These are phyloP conservation scores for Triplophysa dalaica DNA, from an alignment of 2,113 vertebrate species.

Conservation along the genomic window DNA sequence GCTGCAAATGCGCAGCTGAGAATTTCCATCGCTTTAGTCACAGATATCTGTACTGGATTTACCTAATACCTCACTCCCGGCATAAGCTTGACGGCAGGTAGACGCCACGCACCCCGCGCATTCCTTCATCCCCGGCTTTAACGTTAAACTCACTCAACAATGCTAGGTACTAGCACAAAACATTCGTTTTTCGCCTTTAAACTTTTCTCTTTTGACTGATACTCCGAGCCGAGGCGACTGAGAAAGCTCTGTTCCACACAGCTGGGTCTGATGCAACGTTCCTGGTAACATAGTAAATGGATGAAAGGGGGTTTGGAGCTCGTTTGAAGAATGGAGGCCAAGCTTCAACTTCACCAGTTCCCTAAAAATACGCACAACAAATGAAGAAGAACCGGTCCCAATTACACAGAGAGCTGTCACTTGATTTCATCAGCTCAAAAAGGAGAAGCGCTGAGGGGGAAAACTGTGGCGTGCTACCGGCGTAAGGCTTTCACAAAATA, in stretches of 20 bases:
- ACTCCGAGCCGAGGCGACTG: background rate
- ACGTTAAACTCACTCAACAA: slow-evolving; percentile 14
- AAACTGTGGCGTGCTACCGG: background rate
- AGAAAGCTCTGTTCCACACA: slow-evolving; percentile 3
- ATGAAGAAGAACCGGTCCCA: background rate
- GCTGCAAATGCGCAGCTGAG: slow-evolving; percentile 38
- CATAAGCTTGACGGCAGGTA: slow-evolving; percentile 36
- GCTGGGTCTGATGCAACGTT: slow-evolving; percentile 45
- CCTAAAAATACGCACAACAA: slow-evolving; percentile 28
- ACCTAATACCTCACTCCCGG: slow-evolving; percentile 36
- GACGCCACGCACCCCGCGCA: background rate
- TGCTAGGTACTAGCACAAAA: slow-evolving; percentile 28
- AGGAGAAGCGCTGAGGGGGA: background rate
- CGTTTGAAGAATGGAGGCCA: slow-evolving; percentile 27
- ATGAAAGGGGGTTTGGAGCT: slow-evolving; percentile 26
- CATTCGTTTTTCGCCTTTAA: background rate
- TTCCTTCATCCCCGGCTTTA: slow-evolving; percentile 12
- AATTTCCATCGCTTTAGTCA: slow-evolving; percentile 34
- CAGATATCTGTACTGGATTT: slow-evolving; percentile 41
- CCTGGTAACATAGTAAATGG: slow-evolving; percentile 28
- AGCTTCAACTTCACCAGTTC: slow-evolving; percentile 26
- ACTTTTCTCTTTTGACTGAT: slow-evolving; percentile 10
- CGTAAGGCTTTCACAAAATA: background rate
- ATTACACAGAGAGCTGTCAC: slow-evolving; percentile 26
- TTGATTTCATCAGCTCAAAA: slow-evolving; percentile 47